These are phyloP conservation scores for Procambarus clarkii DNA, from an alignment of 1,140 invertebrate genomes.

Conservation along the genomic window DNA sequence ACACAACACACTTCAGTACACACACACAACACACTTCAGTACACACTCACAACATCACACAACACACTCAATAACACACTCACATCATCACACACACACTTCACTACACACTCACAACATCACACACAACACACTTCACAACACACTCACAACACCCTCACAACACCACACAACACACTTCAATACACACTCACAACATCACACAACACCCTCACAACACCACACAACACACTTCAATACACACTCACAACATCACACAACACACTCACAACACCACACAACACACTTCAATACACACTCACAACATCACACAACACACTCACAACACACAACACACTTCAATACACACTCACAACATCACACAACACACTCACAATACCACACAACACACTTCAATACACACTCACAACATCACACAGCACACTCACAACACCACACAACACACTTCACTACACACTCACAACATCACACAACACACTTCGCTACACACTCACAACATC, in stretches of 20 bases:
- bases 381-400: not conserved
- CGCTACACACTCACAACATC: not conserved
- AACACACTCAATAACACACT: too few species aligned
- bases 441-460: not conserved
- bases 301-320: not conserved
- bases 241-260: not conserved
- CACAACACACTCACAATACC: too few species aligned
- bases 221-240: not conserved
- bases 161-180: not conserved
- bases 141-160: too few species aligned
- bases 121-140: not conserved
- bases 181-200: not conserved
- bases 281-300: too few species aligned
- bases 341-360: not conserved
- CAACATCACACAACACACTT: not conserved
- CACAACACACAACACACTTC: not conserved
- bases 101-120: not conserved
- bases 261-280: not conserved
- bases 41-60: too few species aligned
- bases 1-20: not conserved
- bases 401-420: not conserved
- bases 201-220: not conserved
- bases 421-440: not conserved
- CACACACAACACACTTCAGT: not conserved
- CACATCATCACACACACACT: not conserved